Conservation (phyloP, 1,140 invertebrate genomes). For the Drosophila auraria region DNA sequence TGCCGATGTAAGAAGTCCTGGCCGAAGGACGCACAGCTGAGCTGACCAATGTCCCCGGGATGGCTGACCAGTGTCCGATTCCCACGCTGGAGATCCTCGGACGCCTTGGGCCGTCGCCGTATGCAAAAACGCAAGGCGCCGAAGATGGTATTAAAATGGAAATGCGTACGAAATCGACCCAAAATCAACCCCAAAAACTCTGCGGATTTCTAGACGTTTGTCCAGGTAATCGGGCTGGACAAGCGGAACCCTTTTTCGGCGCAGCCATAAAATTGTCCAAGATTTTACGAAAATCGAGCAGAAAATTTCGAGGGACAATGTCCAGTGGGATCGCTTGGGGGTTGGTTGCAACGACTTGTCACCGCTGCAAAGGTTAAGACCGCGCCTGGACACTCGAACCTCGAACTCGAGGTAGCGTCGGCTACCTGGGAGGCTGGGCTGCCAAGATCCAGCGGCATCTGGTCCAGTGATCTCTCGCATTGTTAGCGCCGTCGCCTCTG, state of each 20-base stretch:
- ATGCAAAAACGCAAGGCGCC: slow-evolving; percentile 71
- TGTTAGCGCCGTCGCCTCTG: slow-evolving; percentile 53
- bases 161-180: slow-evolving; percentile 77
- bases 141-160: slow-evolving; percentile 52
- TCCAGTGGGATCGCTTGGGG: slow-evolving; percentile 40
- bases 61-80: slow-evolving; percentile 53
- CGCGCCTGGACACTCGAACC: slow-evolving; percentile 60
- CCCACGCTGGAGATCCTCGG: slow-evolving; percentile 66
- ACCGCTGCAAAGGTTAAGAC: slow-evolving; percentile 60
- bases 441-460: slow-evolving; percentile 36
- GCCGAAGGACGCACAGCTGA: slow-evolving; percentile 38
- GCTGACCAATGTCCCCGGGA: slow-evolving; percentile 34
- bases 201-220: not conserved
- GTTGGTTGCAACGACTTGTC: slow-evolving; percentile 58
- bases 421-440: slow-evolving; percentile 58
- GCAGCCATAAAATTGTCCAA: slow-evolving; percentile 50
- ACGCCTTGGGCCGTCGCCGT: slow-evolving; percentile 46
- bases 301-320: slow-evolving; percentile 68
- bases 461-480: slow-evolving; percentile 48
- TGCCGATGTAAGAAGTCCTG: slow-evolving; percentile 10
- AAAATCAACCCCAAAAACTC: slow-evolving; percentile 62
- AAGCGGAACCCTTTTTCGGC: slow-evolving; percentile 67
- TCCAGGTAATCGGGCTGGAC: slow-evolving; percentile 60
- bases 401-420: slow-evolving; percentile 42
- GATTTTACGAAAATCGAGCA: slow-evolving; percentile 75